phyloP scores from a whole-genome alignment of 2,888 invertebrate genomes.

The Chrysolina americana region DNA sequence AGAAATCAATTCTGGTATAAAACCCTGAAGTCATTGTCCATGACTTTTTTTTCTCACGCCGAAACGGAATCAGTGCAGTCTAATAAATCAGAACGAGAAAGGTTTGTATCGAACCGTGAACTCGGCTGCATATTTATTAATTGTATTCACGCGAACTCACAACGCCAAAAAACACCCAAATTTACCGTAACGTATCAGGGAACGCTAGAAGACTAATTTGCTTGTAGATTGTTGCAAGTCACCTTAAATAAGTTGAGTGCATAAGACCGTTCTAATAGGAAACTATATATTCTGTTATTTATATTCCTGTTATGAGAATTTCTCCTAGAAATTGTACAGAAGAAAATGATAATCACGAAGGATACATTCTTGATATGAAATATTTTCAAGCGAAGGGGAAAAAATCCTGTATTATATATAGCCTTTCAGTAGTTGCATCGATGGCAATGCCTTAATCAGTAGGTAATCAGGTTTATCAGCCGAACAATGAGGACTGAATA shows the following conservation, averaged over 20 bases:
- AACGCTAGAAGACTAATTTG: conserved; percentile 16
- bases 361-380: too few relatives aligned
- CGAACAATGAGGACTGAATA: too few relatives aligned
- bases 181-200: conserved; percentile 22
- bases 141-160: conserved; percentile 64
- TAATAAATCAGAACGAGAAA: conserved; percentile 63
- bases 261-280: not conserved
- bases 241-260: conserved; percentile 9
- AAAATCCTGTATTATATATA: too few relatives aligned
- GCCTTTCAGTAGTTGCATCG: too few relatives aligned
- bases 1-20: conserved; percentile 8
- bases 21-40: conserved; percentile 15
- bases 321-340: not conserved
- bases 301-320: not conserved
- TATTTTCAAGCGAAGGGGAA: too few relatives aligned
- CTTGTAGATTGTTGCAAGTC: conserved; percentile 16
- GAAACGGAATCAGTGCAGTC: conserved; percentile 64
- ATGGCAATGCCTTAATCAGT: too few relatives aligned
- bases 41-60: conserved; percentile 54
- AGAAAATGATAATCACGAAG: too few relatives aligned
- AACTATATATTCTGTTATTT: conserved; percentile 5
- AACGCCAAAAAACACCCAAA: conserved; percentile 33
- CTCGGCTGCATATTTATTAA: conserved; percentile 65
- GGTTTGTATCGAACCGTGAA: conserved; percentile 63
- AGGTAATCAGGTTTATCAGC: too few relatives aligned